Evolutionary conservation across 2,797 vertebrate species (phyloP).

Genomic region (Gephyroberyx darwinii): DNA sequence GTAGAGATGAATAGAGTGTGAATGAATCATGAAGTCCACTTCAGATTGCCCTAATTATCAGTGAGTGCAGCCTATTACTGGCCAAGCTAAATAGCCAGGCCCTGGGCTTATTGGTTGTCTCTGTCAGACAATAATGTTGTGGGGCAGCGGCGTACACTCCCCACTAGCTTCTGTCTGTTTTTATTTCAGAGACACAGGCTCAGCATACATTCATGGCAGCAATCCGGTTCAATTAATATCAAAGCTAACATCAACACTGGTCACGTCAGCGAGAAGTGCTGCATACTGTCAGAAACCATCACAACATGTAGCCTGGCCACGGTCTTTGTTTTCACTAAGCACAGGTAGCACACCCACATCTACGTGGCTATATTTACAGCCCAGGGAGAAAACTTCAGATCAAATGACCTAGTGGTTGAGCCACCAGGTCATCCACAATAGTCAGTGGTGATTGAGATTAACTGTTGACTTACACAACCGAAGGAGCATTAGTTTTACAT

Average conservation of each 20-base stretch:
- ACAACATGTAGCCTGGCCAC: not conserved
- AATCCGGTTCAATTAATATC: not conserved
- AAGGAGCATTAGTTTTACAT: constrained; percentile 46
- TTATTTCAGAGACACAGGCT: constrained; percentile 3
- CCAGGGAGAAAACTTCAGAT: constrained; percentile 12
- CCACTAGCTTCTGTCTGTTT: constrained; percentile 30
- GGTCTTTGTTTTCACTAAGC: not conserved
- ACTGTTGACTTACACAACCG: constrained; percentile 56
- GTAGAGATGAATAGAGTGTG: constrained; percentile 65
- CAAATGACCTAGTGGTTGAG: constrained; percentile 19
- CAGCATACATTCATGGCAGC: not conserved
- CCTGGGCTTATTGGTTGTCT: constrained; percentile 32
- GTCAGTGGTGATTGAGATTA: constrained; percentile 47
- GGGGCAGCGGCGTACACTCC: constrained; percentile 3
- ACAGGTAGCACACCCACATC: not conserved
- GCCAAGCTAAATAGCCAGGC: constrained; percentile 44
- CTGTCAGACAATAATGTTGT: constrained; percentile 18
- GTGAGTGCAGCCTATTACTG: constrained; percentile 61
- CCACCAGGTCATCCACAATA: constrained; percentile 11
- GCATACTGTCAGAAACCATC: not conserved
- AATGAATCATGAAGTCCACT: constrained; percentile 72
- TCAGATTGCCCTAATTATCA: constrained; percentile 76
- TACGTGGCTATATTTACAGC: not conserved
- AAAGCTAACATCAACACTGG: not conserved
- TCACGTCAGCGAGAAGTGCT: not conserved